A percentile compares a stretch with the other conserved stretches of the same genome.
Conservation (phyloP, 2,113 vertebrate genomes). For the Haemorhous mexicanus region DNA sequence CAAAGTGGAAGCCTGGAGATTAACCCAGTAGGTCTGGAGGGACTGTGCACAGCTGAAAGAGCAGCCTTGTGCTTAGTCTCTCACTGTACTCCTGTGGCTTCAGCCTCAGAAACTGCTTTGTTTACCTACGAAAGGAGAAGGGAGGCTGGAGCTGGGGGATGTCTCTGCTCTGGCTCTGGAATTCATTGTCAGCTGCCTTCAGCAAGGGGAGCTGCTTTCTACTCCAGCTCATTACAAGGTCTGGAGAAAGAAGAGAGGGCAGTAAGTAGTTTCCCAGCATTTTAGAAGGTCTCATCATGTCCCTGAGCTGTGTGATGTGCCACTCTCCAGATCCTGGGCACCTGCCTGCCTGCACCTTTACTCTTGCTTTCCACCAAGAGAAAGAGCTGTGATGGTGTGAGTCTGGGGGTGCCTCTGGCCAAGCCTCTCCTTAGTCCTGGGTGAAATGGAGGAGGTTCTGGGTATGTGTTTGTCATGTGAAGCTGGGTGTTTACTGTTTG, state of each 20-base stretch:
- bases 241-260: background rate
- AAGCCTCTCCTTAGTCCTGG: background rate
- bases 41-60: background rate
- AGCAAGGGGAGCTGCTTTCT: background rate
- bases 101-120: background rate
- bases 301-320: background rate
- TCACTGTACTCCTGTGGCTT: background rate
- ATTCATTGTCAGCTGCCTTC: background rate
- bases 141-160: background rate
- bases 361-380: background rate
- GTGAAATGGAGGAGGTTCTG: background rate
- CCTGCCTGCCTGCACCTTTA: background rate
- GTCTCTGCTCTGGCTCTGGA: background rate
- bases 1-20: background rate
- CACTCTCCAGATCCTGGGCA: background rate
- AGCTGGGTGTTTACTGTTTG: background rate
- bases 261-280: background rate
- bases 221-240: background rate
- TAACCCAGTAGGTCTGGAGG: background rate
- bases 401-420: background rate
- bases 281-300: background rate
- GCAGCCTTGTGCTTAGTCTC: background rate
- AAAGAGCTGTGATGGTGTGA: background rate
- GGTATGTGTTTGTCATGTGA: fast-evolving
- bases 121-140: background rate